A percentile compares a stretch with the other conserved stretches of the same genome.
Evolutionary conservation across 2,888 invertebrate species (phyloP).

Genomic region (Drosophila gaucha): DNA sequence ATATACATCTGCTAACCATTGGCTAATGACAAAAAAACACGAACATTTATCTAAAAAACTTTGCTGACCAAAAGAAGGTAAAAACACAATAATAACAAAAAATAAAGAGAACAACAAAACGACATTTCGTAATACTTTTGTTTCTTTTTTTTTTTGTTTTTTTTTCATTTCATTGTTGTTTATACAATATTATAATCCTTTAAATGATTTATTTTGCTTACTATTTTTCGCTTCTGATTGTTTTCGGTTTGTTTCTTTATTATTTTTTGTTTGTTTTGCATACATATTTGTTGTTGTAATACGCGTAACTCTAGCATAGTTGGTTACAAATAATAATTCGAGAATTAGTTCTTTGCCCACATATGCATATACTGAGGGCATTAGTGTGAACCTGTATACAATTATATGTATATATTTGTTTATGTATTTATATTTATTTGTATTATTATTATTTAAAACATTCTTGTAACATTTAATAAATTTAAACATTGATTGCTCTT

Average conservation of each 20-base stretch:
- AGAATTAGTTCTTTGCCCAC: constrained; percentile 19
- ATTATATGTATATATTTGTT: constrained; percentile 13
- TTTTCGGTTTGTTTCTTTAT: not conserved
- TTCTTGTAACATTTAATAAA: constrained; percentile 67
- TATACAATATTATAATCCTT: constrained; percentile 10
- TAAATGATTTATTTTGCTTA: not conserved
- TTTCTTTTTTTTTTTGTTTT: not conserved
- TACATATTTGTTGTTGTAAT: constrained; percentile 23
- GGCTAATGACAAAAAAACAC: constrained; percentile 51
- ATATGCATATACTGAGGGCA: constrained; percentile 3
- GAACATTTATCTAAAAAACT: constrained; percentile 18
- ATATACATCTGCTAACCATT: constrained; percentile 37
- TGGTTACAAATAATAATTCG: constrained; percentile 24
- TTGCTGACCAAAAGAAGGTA: not conserved
- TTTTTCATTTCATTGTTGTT: not conserved
- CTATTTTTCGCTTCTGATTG: not conserved
- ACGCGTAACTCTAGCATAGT: constrained; percentile 53
- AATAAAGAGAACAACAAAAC: constrained; percentile 3
- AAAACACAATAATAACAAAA: constrained; percentile 4
- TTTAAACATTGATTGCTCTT: constrained; percentile 77
- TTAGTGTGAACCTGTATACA: constrained; percentile 20
- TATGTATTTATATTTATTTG: constrained; percentile 1
- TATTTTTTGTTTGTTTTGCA: not conserved
- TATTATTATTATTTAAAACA: constrained; percentile 48
- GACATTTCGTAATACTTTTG: not conserved